A percentile compares a stretch with the other conserved stretches of the same genome.
These are phyloP conservation scores for Dryadula phaetusa DNA, from an alignment of 2,888 invertebrate species.

Conservation along the genomic window DNA sequence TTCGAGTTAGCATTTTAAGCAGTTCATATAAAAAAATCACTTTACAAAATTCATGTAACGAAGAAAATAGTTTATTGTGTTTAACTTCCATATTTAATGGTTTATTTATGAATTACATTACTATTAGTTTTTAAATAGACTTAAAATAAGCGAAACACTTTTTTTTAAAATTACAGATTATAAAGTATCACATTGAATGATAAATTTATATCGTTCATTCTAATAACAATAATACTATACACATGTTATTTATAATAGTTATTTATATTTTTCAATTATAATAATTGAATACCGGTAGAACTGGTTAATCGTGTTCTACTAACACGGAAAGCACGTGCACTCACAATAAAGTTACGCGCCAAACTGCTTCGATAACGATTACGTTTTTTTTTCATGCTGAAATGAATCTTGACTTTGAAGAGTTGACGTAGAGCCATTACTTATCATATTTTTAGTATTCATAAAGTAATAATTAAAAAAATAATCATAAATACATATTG, in stretches of 20 bases:
- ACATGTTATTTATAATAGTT: background rate
- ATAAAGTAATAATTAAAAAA: no score
- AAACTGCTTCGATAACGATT: constrained; percentile 34
- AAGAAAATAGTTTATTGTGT: constrained; percentile 8
- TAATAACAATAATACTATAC: background rate
- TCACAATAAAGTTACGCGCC: constrained; percentile 36
- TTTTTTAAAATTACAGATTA: background rate
- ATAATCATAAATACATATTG: no score
- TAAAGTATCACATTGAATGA: background rate
- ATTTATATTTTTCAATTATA: background rate
- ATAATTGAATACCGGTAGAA: background rate
- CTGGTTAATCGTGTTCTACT: constrained; percentile 8
- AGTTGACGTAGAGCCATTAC: constrained; percentile 8
- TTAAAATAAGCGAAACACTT: background rate
- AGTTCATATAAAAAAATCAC: constrained; percentile 15
- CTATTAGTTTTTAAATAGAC: background rate
- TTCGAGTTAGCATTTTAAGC: constrained; percentile 29
- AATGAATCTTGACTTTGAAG: constrained; percentile 29
- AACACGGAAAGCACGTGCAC: constrained; percentile 25
- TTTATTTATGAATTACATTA: constrained; percentile 9
- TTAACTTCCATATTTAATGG: background rate
- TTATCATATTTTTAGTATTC: background rate
- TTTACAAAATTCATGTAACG: constrained; percentile 3
- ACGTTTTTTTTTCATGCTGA: constrained; percentile 31
- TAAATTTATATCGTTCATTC: background rate